These are phyloP conservation scores for Dolichallabes microphthalmus DNA, from an alignment of 2,113 vertebrate species.

Conservation along the genomic window DNA sequence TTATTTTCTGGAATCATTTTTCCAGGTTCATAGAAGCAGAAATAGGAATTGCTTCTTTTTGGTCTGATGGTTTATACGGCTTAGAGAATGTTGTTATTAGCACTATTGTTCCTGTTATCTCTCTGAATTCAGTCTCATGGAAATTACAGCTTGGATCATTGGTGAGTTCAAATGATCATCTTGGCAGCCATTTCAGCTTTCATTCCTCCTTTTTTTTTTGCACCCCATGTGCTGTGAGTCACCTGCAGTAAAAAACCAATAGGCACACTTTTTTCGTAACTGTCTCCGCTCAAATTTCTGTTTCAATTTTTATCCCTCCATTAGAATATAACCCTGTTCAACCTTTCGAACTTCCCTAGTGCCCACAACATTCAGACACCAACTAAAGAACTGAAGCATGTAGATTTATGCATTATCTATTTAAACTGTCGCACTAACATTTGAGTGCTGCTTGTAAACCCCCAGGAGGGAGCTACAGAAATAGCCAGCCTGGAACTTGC, in stretches of 20 bases:
- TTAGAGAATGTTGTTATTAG: conserved; percentile 32
- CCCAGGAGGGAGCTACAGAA: conserved; percentile 7
- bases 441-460: conserved; percentile 25
- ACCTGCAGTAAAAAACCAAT: conserved; percentile 12
- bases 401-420: conserved; percentile 24
- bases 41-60: conserved; percentile 18
- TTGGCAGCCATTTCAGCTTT: conserved; percentile 25
- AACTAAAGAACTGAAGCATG: conserved; percentile 18
- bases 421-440: conserved; percentile 30
- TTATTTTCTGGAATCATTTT: not conserved
- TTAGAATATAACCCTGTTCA: conserved; percentile 28
- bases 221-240: not conserved
- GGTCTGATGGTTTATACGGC: conserved; percentile 21
- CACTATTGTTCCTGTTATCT: conserved; percentile 22
- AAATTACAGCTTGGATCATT: conserved; percentile 36
- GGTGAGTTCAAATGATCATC: conserved; percentile 22
- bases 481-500: not conserved
- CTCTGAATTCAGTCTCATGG: conserved; percentile 26
- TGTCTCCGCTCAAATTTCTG: not conserved
- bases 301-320: conserved; percentile 7
- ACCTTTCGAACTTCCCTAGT: conserved; percentile 2
- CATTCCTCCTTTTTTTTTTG: not conserved
- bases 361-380: conserved; percentile 18
- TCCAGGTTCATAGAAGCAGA: not conserved
- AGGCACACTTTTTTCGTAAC: not conserved